Base-by-base conservation (phyloP, 2,797 vertebrate genomes). In the Molossus alvarezi region DNA sequence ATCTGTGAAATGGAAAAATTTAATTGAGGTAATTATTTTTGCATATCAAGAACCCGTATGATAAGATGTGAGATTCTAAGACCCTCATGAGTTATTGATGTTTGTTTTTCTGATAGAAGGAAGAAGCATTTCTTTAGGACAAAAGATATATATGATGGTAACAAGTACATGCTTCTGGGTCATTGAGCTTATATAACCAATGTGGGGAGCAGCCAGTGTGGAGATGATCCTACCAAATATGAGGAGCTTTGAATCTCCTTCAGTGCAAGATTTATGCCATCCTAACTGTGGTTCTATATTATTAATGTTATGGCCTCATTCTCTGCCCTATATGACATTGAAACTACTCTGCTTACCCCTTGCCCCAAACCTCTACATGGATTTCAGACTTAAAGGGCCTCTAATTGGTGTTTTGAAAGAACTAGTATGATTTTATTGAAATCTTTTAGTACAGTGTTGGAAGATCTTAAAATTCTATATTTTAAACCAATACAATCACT, bases 351-450 rank as follows among this genome's bases (percentile, higher is more conserved):
- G 37, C n/a, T 72, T 62, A 37, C 7, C 45, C 25, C 20, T 91
- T 60, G 7, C n/a, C 62, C 53, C 69, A 87, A 53, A 82, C 17
- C 18, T 86, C 7, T 69, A 20, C 33, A 21, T 91, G 62, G 14
- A 11, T 94, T 83, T n/a, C 25, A 20, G 23, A 79, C 25, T 84
- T 80, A 89, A 53, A 87, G 82, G 45, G 11, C 65, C 25, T 73
- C 5, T 41, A 23, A 48, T 69, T 73, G 29, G 27, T 75, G 27
- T 73, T 48, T 73, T 73, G 84, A 95, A 77, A 29, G 60, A 67
- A 87, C 67, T 64, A 95, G 81, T 41, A 97, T 3, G 73, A 95
- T 83, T 98, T 98, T 97, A 98, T 98, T 98, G 90, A 97, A 96
- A 87, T 84, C 84, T 62, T 81, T 88, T 69, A 97, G 92, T 88